phyloP scores from a whole-genome alignment of 1,140 invertebrate species.

The Nomia melanderi region DNA sequence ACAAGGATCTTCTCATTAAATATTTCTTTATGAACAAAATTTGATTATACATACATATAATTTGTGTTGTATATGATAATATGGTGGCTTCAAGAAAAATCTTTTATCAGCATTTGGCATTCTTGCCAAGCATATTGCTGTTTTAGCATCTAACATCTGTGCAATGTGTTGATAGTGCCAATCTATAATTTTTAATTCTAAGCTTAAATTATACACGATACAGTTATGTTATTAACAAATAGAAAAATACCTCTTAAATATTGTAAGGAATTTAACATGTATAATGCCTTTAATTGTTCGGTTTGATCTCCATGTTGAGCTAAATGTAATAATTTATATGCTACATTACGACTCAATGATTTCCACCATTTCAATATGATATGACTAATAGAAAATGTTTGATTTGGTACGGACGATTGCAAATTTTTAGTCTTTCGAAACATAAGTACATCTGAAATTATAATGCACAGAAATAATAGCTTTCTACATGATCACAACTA shows the following conservation, averaged over 20 bases:
- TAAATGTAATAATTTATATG: conserved; percentile 70
- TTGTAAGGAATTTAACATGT: conserved; percentile 69
- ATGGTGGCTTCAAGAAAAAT: conserved; percentile 85
- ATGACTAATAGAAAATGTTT: conserved; percentile 59
- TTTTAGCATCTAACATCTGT: conserved; percentile 85
- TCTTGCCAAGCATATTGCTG: conserved; percentile 84
- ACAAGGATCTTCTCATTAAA: conserved; percentile 32
- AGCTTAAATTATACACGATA: background rate
- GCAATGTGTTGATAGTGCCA: conserved; percentile 85
- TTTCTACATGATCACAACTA: background rate
- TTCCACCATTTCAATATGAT: conserved; percentile 74
- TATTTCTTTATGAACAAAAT: background rate
- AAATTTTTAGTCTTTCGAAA: conserved; percentile 65
- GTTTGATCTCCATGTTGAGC: conserved; percentile 67
- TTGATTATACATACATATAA: conserved; percentile 76
- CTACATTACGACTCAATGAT: conserved; percentile 66
- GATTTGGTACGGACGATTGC: conserved; percentile 57
- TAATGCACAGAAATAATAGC: background rate
- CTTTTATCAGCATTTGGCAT: conserved; percentile 81
- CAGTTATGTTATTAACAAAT: background rate
- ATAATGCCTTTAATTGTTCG: conserved; percentile 71
- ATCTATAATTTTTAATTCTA: conserved; percentile 67
- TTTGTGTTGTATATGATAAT: conserved; percentile 78
- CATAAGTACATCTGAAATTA: conserved; percentile 70
- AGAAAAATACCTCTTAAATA: conserved; percentile 74